These are phyloP conservation scores for Amaurobius ferox DNA, from an alignment of 2,888 invertebrate genomes.

Conservation along the genomic window DNA sequence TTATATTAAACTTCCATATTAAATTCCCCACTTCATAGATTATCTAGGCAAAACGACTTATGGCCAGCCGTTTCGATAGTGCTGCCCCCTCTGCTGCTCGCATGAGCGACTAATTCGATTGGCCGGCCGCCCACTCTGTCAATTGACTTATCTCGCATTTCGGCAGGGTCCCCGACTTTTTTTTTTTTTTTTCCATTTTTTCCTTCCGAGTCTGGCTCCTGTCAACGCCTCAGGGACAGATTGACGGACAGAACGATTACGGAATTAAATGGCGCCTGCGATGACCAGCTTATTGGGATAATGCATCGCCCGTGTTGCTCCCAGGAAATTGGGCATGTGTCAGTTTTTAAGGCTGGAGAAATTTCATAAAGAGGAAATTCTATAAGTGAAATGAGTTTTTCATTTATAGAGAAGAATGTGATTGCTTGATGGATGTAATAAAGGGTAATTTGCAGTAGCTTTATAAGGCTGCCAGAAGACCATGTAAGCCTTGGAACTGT, in stretches of 20 bases:
- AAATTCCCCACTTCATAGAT: constrained; percentile 22
- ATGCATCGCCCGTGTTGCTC: constrained; percentile 21
- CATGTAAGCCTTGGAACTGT: too few species aligned
- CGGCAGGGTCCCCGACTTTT: constrained; percentile 13
- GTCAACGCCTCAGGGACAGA: constrained; percentile 42
- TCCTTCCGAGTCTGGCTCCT: constrained; percentile 23
- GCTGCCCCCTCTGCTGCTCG: constrained; percentile 11
- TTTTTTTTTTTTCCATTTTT: background rate
- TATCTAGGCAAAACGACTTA: constrained; percentile 56
- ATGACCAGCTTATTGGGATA: constrained; percentile 40
- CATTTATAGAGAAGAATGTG: background rate
- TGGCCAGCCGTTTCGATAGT: constrained; percentile 2
- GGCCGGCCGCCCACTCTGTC: constrained; percentile 57
- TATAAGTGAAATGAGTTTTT: background rate
- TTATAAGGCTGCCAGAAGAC: too few species aligned
- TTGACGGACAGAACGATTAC: constrained; percentile 65
- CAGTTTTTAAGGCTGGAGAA: background rate
- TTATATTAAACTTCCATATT: background rate
- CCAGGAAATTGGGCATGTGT: constrained; percentile 9
- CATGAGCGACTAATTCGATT: constrained; percentile 64
- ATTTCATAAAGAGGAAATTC: background rate
- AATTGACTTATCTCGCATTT: constrained; percentile 71
- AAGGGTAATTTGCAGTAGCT: too few species aligned
- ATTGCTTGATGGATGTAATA: too few species aligned
- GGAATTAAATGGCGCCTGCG: constrained; percentile 57